Evolutionary conservation across 2,797 vertebrate genomes (phyloP).

Genomic region (Phrynocephalus vlangalii): DNA sequence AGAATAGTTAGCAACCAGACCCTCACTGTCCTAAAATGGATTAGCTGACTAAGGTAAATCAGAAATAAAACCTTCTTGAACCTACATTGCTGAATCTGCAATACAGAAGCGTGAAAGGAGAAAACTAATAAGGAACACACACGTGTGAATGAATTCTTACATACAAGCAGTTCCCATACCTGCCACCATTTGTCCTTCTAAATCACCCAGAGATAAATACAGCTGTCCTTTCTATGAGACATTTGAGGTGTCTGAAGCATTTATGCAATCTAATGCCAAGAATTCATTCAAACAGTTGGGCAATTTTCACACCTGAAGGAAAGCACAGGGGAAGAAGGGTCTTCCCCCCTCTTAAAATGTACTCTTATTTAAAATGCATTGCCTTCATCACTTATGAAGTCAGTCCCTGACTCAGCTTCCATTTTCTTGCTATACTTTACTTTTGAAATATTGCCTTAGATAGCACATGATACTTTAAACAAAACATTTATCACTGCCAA

Average conservation of each 20-base stretch:
- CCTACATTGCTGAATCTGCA: background rate
- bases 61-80: background rate
- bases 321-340: background rate
- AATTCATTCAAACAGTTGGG: conserved; percentile 35
- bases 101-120: background rate
- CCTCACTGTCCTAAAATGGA: background rate
- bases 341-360: background rate
- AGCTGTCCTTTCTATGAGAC: conserved; percentile 13
- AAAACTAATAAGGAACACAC: background rate
- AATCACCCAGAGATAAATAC: background rate
- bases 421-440: conserved; percentile 35
- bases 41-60: background rate
- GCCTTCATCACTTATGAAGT: background rate
- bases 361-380: conserved; percentile 19
- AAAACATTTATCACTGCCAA: conserved; percentile 48
- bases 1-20: background rate
- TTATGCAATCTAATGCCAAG: conserved; percentile 9
- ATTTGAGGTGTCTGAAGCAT: background rate
- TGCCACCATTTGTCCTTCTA: background rate
- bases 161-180: background rate
- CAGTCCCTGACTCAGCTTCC: background rate
- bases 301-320: background rate
- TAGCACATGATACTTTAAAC: conserved; percentile 19
- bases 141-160: background rate
- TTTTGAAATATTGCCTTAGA: conserved; percentile 42